phyloP scores from a whole-genome alignment of 2,113 vertebrate species.

The Xenopus borealis region DNA sequence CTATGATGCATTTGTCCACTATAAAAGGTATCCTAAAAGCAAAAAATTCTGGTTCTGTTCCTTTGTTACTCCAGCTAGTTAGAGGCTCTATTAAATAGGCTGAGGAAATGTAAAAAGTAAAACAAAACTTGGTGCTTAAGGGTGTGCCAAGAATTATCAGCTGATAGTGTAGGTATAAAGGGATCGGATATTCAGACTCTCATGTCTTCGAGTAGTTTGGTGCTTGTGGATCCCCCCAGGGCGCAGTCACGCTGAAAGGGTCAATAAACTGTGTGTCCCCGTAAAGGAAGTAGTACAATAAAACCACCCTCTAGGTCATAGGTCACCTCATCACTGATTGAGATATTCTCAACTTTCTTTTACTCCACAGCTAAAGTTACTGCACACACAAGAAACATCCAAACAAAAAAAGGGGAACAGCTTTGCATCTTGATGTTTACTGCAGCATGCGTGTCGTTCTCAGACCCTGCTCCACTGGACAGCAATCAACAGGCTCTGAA shows the following conservation, averaged over 20 bases:
- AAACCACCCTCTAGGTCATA: conserved; percentile 72
- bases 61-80: background rate
- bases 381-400: conserved; percentile 28
- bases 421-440: conserved; percentile 27
- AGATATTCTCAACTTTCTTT: conserved; percentile 69
- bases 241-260: conserved; percentile 71
- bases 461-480: background rate
- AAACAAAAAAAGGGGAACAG: conserved; percentile 28
- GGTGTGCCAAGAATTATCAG: background rate
- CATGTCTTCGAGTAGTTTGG: conserved; percentile 49
- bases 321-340: conserved; percentile 73
- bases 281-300: conserved; percentile 68
- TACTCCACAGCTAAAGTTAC: conserved; percentile 46
- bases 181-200: conserved; percentile 5
- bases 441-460: conserved; percentile 6
- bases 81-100: too few relatives aligned
- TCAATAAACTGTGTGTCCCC: conserved; percentile 68
- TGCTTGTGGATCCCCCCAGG: conserved; percentile 61
- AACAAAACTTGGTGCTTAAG: background rate
- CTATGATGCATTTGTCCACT: too few relatives aligned
- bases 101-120: too few relatives aligned
- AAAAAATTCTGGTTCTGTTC: background rate
- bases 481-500: background rate
- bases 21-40: background rate
- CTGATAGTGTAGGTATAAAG: conserved; percentile 39